phyloP scores from a whole-genome alignment of 2,888 invertebrate genomes.

The Andrena praecox region DNA sequence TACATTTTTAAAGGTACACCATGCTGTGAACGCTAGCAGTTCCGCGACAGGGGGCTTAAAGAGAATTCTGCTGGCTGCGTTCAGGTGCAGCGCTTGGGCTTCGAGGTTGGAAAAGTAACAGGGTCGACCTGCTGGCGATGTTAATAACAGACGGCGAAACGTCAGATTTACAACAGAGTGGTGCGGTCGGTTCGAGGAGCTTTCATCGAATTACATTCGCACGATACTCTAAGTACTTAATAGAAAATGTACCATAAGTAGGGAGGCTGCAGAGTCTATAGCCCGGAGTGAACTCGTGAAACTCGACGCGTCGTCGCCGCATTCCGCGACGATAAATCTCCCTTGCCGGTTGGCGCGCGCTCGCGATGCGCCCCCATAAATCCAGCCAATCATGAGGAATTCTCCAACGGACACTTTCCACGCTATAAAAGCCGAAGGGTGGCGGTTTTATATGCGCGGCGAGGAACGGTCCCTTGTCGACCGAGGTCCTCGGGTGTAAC shows the following conservation, averaged over 20 bases:
- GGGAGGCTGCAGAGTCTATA: conserved; percentile 6
- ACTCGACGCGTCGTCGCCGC: conserved; percentile 4
- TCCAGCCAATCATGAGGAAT: conserved; percentile 43
- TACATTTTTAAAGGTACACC: conserved; percentile 54
- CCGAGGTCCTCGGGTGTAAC: background rate
- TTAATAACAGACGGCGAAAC: background rate
- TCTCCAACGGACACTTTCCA: conserved; percentile 12
- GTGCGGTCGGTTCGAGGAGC: too few species aligned
- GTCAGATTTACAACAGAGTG: too few species aligned
- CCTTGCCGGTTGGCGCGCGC: background rate
- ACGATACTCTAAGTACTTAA: too few species aligned
- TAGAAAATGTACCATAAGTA: conserved; percentile 18
- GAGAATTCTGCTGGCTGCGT: conserved; percentile 29
- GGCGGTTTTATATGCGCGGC: background rate
- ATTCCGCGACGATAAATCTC: conserved; percentile 31
- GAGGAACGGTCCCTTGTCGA: background rate
- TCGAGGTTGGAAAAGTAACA: conserved; percentile 9
- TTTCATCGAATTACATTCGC: too few species aligned
- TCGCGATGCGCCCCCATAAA: conserved; percentile 34
- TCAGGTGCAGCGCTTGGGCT: background rate
- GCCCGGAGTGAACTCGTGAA: background rate
- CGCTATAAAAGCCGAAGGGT: conserved; percentile 18
- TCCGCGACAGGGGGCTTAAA: conserved; percentile 28
- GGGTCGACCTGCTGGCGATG: background rate
- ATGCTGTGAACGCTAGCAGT: background rate